A percentile compares a stretch with the other conserved stretches of the same genome.
Conservation (phyloP, 2,888 invertebrate species). For the Rhorus exstirpatorius region DNA sequence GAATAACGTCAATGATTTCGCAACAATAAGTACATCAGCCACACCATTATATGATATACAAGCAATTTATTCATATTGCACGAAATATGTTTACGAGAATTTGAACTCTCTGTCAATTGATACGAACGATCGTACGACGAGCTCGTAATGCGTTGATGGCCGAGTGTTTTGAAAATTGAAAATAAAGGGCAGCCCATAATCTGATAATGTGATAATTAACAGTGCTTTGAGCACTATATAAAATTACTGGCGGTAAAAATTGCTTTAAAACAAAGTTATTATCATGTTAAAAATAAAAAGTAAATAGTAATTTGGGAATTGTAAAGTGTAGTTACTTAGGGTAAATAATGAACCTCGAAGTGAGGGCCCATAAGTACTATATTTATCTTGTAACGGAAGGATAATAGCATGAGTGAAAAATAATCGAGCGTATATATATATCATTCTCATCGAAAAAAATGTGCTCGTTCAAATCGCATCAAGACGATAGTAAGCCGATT, state of each 20-base stretch:
- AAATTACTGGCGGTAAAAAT: background rate
- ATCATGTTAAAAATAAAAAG: background rate
- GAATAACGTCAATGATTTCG: slow-evolving; percentile 32
- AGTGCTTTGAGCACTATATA: too few relatives aligned
- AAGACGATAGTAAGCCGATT: too few relatives aligned
- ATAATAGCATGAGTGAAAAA: too few relatives aligned
- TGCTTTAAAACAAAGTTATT: background rate
- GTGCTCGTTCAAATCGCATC: too few relatives aligned
- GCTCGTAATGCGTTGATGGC: background rate
- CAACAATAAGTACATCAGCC: slow-evolving; percentile 46
- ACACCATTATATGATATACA: background rate
- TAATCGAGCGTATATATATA: too few relatives aligned
- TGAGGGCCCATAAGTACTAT: too few relatives aligned
- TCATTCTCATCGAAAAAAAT: too few relatives aligned
- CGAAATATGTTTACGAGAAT: slow-evolving; percentile 37
- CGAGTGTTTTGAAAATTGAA: slow-evolving; percentile 6
- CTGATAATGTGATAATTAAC: too few relatives aligned
- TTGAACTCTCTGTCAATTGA: slow-evolving; percentile 2
- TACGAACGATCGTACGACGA: slow-evolving; percentile 9
- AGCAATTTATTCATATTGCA: slow-evolving; percentile 4
- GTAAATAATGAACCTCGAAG: too few relatives aligned
- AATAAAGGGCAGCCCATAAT: background rate
- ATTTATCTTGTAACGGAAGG: too few relatives aligned
- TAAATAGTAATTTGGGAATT: too few relatives aligned
- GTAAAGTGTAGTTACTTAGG: too few relatives aligned